Base-by-base conservation (phyloP, 2,797 vertebrate species). In the Allobates femoralis region DNA sequence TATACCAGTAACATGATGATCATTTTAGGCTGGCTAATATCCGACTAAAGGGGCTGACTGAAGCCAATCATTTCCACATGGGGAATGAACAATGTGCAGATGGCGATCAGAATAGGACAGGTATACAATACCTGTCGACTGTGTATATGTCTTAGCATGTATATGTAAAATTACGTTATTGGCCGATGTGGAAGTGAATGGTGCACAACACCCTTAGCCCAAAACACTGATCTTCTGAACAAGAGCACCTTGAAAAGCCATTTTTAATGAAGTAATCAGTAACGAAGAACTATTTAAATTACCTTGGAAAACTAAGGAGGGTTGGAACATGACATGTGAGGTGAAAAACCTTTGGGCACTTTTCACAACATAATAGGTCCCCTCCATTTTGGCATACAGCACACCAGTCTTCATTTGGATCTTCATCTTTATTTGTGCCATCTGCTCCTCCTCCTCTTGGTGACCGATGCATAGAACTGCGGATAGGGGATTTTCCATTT, bases 391-490 rank as follows among this genome's bases (percentile, higher is more conserved):
- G 98, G 92, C 98, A 99, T 81, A 99, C 98, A 0, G 97, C 98
- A 81, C 98, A 99, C 98, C 98, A 99, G 93, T 99, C 98, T 91
- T 99, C 98, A 76, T 99, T 99, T 3, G 98, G 98, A 88, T 99
- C 98, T 0, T 99, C 98, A 0, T 99, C 98, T 91, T 98, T 99
- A 89, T 91, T 96, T 78, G 34, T 88, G 37, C 91, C 90, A 51
- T 95, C 93, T 32, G 69, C 85, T 8, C 92, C 93, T 55, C 88
- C 93, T 14, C 84, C 92, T 18, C 94, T 91, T 3, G 93, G 86
- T 0, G 94, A 91, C 73, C 95, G 92, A 71, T 95, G 94, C 90
- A 94, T 91, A 5, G 94, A 93, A 81, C 91, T 92, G 46, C 94
- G 90, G 91, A 95, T 7, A 0, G 93, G 93, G 1, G 92, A 92